A percentile compares a stretch with the other conserved stretches of the same genome.
Conservation (phyloP, 2,888 invertebrate species). For the Oxycera nigricornis region DNA sequence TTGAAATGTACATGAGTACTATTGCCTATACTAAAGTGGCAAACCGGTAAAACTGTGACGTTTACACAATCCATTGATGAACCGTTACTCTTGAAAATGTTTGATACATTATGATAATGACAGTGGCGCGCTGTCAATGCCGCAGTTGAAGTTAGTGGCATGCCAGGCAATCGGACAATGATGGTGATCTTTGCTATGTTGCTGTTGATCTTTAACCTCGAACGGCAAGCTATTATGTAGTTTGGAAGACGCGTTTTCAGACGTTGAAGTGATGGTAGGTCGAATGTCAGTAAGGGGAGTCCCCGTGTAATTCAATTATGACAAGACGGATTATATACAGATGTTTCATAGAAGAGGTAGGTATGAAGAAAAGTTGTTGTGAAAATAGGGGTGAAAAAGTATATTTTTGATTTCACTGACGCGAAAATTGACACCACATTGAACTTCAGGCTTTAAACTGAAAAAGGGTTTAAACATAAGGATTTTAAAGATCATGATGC, state of each 20-base stretch:
- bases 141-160: neutral
- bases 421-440: too few species aligned
- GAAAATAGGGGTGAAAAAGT: too few species aligned
- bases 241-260: neutral
- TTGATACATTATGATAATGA: conserved; percentile 42
- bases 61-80: conserved; percentile 39
- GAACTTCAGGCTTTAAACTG: too few species aligned
- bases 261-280: neutral
- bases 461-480: too few species aligned
- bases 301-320: neutral
- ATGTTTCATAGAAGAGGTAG: too few species aligned
- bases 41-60: conserved; percentile 46
- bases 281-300: neutral
- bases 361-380: too few species aligned
- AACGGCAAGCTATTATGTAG: neutral
- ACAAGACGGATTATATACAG: too few species aligned
- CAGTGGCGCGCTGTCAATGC: conserved; percentile 40
- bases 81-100: conserved; percentile 43
- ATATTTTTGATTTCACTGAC: too few species aligned
- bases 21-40: neutral
- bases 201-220: conserved; percentile 18
- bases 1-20: neutral
- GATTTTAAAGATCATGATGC: too few species aligned
- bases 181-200: neutral
- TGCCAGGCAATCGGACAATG: neutral